Conservation (phyloP, 2,113 vertebrate genomes). For the Hippocampus barbouri region DNA sequence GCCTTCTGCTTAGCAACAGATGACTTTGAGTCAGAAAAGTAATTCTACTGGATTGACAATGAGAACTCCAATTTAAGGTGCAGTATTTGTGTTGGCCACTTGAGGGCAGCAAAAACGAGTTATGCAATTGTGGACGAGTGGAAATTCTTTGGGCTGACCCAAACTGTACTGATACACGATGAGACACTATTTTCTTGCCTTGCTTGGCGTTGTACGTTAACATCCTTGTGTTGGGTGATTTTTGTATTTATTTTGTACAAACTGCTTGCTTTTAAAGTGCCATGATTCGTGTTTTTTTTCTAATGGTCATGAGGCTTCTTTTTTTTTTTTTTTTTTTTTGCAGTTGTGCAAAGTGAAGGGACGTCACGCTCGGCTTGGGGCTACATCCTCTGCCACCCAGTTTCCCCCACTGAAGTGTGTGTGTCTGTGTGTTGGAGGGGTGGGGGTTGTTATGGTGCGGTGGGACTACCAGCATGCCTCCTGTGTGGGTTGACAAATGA, state of each 20-base stretch:
- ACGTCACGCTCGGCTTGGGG: background rate
- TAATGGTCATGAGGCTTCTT: background rate
- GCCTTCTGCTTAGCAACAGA: background rate
- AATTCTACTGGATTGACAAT: background rate
- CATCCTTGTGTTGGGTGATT: background rate
- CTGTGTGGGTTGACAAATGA: conserved; percentile 64
- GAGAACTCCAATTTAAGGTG: background rate
- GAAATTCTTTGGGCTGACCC: background rate
- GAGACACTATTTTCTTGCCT: background rate
- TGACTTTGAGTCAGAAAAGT: too few relatives aligned
- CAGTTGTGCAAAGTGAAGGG: background rate
- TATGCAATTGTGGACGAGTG: background rate
- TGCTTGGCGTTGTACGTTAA: background rate
- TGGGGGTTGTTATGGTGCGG: background rate
- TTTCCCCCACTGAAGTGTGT: background rate
- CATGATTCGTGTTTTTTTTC: too few relatives aligned
- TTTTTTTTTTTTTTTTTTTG: background rate
- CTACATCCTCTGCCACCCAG: background rate
- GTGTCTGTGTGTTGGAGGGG: too few relatives aligned
- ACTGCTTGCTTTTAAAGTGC: background rate
- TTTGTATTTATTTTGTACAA: background rate
- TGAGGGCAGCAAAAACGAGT: background rate
- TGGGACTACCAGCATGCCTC: conserved; percentile 66
- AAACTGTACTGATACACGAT: background rate
- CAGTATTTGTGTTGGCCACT: background rate